Percentiles rank a stretch among this genome's conserved stretches.
Conservation (phyloP, 2,113 vertebrate species). For the Sorex araneus region DNA sequence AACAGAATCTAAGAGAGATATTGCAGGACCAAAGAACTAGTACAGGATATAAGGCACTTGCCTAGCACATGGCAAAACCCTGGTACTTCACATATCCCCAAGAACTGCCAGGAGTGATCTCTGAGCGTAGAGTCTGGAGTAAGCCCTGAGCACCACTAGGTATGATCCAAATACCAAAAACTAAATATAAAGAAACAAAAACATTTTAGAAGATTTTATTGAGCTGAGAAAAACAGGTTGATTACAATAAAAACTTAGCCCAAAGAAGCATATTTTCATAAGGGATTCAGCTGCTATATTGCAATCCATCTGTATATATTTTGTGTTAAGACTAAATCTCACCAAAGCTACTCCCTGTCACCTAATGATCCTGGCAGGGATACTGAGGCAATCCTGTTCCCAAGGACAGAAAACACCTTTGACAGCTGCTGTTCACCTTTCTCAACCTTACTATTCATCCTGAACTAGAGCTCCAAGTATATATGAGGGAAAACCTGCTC, state of each 20-base stretch:
- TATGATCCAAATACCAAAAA: no score
- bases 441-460: neutral
- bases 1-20: slow-evolving; percentile 27
- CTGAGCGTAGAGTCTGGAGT: no score
- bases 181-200: neutral
- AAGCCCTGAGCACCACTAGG: no score
- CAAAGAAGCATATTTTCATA: neutral
- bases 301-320: neutral
- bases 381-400: neutral
- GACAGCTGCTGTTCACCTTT: neutral
- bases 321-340: neutral
- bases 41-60: no score
- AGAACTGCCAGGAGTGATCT: no score
- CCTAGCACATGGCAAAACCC: no score
- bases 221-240: neutral
- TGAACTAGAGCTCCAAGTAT: neutral
- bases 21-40: no score
- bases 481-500: neutral
- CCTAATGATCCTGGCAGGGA: neutral
- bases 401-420: neutral
- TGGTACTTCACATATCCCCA: no score
- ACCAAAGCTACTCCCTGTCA: neutral
- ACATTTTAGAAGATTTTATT: neutral
- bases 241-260: neutral
- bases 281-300: neutral